Conservation (phyloP, 2,888 invertebrate genomes). For the Lasioglossum pauxillum region DNA sequence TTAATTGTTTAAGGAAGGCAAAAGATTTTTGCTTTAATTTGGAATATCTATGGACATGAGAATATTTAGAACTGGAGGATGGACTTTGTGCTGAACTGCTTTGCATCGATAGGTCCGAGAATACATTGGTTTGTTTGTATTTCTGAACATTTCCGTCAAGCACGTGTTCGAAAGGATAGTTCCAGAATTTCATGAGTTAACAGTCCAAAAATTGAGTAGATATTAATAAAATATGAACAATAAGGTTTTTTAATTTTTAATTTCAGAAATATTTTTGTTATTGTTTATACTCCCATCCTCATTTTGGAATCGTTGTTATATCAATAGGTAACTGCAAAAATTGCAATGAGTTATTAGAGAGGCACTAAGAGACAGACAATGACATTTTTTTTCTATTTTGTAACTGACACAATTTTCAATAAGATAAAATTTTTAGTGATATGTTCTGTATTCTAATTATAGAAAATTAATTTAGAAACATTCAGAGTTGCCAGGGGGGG, state of each 20-base stretch:
- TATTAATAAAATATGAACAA: neutral
- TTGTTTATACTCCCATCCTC: neutral
- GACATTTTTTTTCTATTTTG: too few relatives aligned
- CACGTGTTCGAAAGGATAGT: neutral
- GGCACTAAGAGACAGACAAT: too few relatives aligned
- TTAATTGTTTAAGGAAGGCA: too few relatives aligned
- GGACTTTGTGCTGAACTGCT: neutral
- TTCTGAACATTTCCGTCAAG: neutral
- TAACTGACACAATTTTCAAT: too few relatives aligned
- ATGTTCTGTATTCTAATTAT: too few relatives aligned
- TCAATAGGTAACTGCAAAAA: too few relatives aligned
- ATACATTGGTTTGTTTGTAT: constrained; percentile 1
- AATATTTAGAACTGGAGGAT: neutral
- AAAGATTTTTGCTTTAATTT: neutral
- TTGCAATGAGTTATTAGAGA: too few relatives aligned
- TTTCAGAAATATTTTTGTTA: neutral
- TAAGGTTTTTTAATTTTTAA: neutral
- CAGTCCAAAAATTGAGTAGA: neutral
- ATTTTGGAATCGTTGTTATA: too few relatives aligned
- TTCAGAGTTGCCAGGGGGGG: too few relatives aligned
- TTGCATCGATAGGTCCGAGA: neutral
- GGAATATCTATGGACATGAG: neutral
- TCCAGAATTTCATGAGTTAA: neutral
- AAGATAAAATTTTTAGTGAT: too few relatives aligned
- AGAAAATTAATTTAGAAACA: too few relatives aligned